Evolutionary conservation across 2,113 vertebrate species (phyloP), one percentile per base, ranked within the genome.

Genomic region (Bambusicola thoracicus): DNA sequence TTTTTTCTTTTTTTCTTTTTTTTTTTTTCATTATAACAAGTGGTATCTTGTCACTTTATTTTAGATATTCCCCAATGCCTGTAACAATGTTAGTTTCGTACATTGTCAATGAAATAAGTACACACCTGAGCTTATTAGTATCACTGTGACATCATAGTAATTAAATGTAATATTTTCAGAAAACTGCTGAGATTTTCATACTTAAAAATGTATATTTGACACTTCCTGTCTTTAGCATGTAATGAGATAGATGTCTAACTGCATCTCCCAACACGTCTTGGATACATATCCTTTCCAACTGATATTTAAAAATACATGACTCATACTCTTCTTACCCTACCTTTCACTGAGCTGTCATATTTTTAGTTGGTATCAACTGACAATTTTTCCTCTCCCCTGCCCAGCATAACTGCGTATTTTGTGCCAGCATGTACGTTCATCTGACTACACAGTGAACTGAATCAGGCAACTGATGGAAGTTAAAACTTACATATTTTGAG

Each of bases 361-460:
- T 87, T 81, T 48, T 38, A 15, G 2, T 32, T 38, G 30, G 2
- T 63, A 63, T 59, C n/a, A 62, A 40, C 22, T 40, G 68, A 77
- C 67, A 63, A 13, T 13, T 80, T 53, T 63, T 58, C 8, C 16
- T 53, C 20, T 68, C 58, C 16, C 27, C 38, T 63, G 63, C 41
- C 41, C 11, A 2, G 40, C 34, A 49, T 43, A 81, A 17, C 46
- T 83, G 58, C 38, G 20, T n/a, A 4, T 73, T 68, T 89, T 83
- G 29, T 29, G 79, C 30, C 27, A 0, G 0, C 11, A 53, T 44
- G 38, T 38, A 24, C 27, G 13, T 76, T 73, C 32, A 41, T 13
- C 13, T 5, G 18, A 18, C 5, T 51, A 36, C 0, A 1, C 4
- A 9, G 19, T 48, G 40, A 82, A 40, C 27, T 44, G 20, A 41